Base-by-base conservation (phyloP, 2,888 invertebrate genomes). In the Amblyjoppa proteus region DNA sequence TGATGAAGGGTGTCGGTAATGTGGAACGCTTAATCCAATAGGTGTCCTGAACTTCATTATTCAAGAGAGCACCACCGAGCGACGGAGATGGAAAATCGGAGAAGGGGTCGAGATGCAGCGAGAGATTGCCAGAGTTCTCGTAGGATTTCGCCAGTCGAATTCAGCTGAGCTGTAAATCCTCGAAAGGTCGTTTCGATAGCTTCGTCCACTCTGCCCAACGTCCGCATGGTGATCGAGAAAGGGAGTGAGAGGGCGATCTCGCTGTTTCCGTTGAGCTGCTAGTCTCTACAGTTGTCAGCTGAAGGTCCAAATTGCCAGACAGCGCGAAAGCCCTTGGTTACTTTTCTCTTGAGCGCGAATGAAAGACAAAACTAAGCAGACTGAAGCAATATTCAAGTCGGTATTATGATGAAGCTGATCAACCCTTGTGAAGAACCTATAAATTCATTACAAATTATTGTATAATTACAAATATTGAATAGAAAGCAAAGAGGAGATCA, bases 1-100 rank as follows among this genome's bases (percentile, higher is more conserved):
- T 83, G 81, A 86, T 84, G 78, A 84, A 87, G 82, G 78, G 78
- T 79, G 79, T 81, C 81, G 78, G 84, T 84, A 87, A 87, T 81
- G 83, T 78, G 71, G 81, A 82, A 86, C 86, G 85, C 87, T 90
- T 89, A 90, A 91, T 90, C 88, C 90, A 88, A 90, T 90, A 89
- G 88, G 81, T 88, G 88, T 87, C 86, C 80, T 81, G 88, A 81
- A 86, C 88, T 89, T 90, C 89, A 88, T 91, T 91, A 90, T 91
- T 91, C 88, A 88, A 86, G 85, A 76, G 88, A 89, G 87, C 58
- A 66, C 49, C 45, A 49, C 56, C 58, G 77, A 41, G 53, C 56
- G 45, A 34, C 56, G 41, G 64, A 25, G 75, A 45, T 58, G 75
- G 73, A 51, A 49, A 38, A 45, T 45, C 11, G 74, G 13, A 25